These are phyloP conservation scores for Drosophila putrida DNA, from an alignment of 2,888 invertebrate genomes.

Conservation along the genomic window DNA sequence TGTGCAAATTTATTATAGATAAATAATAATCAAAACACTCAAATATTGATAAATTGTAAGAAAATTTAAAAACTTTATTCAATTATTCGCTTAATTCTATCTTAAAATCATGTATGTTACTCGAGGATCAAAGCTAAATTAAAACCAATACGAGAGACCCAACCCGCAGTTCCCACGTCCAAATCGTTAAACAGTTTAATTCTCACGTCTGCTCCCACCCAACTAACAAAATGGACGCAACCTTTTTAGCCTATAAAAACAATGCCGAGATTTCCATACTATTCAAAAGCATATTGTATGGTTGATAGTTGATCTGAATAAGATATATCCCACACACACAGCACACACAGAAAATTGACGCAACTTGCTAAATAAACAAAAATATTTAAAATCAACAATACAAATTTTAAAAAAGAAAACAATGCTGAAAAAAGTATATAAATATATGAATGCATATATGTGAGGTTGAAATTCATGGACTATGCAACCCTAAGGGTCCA, in stretches of 20 bases:
- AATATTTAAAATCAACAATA: conserved; percentile 77
- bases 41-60: not conserved
- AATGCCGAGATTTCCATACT: conserved; percentile 66
- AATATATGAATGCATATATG: not conserved
- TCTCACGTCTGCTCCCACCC: conserved; percentile 53
- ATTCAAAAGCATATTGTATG: conserved; percentile 61
- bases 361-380: conserved; percentile 68
- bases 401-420: conserved; percentile 70
- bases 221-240: conserved; percentile 8
- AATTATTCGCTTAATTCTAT: no score
- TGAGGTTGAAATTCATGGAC: conserved; percentile 4
- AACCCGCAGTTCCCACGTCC: conserved; percentile 56
- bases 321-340: conserved; percentile 38
- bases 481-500: conserved; percentile 55
- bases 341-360: not conserved
- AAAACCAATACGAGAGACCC: not conserved
- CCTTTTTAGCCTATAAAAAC: conserved; percentile 69
- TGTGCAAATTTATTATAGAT: no score
- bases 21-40: not conserved
- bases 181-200: conserved; percentile 15
- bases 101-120: not conserved
- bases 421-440: conserved; percentile 23
- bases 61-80: no score
- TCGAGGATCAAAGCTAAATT: not conserved
- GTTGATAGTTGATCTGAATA: conserved; percentile 21